Evolutionary conservation across 1,140 invertebrate genomes (phyloP).

Genomic region (Solenopsis invicta): DNA sequence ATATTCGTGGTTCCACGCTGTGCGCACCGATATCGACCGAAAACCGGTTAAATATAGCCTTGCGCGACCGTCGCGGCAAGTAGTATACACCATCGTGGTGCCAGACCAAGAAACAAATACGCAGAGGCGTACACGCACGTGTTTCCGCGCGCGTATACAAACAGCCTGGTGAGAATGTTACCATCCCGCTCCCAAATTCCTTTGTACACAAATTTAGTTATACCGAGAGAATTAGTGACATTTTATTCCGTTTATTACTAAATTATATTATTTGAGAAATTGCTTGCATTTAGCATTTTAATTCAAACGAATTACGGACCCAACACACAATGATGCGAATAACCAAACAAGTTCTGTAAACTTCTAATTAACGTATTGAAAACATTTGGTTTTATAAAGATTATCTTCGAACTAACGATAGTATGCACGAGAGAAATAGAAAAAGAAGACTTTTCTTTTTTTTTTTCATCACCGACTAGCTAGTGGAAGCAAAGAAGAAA

Average conservation of each 20-base stretch:
- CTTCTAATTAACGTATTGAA: neutral
- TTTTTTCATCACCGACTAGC: neutral
- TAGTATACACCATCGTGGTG: conserved; percentile 40
- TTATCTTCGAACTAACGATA: neutral
- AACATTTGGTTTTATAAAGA: neutral
- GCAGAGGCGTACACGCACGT: neutral
- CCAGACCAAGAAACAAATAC: conserved; percentile 69
- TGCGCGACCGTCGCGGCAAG: conserved; percentile 45
- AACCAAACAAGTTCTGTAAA: neutral
- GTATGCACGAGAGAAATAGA: neutral
- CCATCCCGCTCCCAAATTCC: conserved; percentile 8
- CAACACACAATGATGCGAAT: neutral
- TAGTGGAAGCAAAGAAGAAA: neutral
- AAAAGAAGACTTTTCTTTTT: neutral
- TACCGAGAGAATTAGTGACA: neutral
- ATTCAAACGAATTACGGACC: neutral
- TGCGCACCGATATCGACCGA: conserved; percentile 69
- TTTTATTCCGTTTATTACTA: neutral
- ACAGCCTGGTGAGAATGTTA: neutral
- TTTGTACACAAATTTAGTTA: neutral
- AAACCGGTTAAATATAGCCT: conserved; percentile 72
- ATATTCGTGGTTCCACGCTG: conserved; percentile 38
- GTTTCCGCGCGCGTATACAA: neutral
- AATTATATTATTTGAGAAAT: conserved; percentile 1
- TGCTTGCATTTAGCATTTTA: neutral